Base-by-base conservation (phyloP, 1,140 invertebrate genomes). In the Heliconius melpomene region DNA sequence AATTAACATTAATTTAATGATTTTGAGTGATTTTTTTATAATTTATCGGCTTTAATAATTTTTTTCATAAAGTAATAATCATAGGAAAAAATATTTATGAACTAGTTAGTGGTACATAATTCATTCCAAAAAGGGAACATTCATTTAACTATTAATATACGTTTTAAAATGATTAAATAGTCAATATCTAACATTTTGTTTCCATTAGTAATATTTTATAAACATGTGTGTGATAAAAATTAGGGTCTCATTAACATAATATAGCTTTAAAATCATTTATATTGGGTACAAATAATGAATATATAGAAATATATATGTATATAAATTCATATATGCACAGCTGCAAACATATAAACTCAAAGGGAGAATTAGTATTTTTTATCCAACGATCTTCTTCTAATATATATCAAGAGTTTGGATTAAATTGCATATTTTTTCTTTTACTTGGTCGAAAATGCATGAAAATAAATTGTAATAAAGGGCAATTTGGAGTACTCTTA, bases 1-100 rank as follows among this genome's bases (percentile, higher is more conserved):
- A 78, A 16, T 72, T 81, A 78, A 71, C 36, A 72, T 57, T 32
- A 32, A 32, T 32, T 78, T 70, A 74, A 76, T 60, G 76, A 76
- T 77, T 72, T 70, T 73, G 57, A 76, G 36, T 76, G 54, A 76
- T 32, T 40, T 40, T 40, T 50, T 29, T 26, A n/a, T 66, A 29
- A 66, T 66, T 66, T 6, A 26, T 1, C 3, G 60, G 60, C 11
- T 66, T 18, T 66, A 16, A 29, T 66, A 29, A 7, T 13, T 29
- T 3, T n/a, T 60, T n/a, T 57, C 2, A 23, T 57, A 23, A 57
- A 57, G 23, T 23, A 57, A 57, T 57, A 13, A 46, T 13, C 3
- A 5, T 57, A 57, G 9, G 5, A 23, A 11, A 57, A 3, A 23
- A 57, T 57, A 23, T 23, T 23, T 57, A 57, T 23, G 20, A n/a